Percentiles rank a stretch among this genome's conserved stretches.
Evolutionary conservation across 2,113 vertebrate genomes (phyloP).

Genomic region (Petrocephalus zakoni): DNA sequence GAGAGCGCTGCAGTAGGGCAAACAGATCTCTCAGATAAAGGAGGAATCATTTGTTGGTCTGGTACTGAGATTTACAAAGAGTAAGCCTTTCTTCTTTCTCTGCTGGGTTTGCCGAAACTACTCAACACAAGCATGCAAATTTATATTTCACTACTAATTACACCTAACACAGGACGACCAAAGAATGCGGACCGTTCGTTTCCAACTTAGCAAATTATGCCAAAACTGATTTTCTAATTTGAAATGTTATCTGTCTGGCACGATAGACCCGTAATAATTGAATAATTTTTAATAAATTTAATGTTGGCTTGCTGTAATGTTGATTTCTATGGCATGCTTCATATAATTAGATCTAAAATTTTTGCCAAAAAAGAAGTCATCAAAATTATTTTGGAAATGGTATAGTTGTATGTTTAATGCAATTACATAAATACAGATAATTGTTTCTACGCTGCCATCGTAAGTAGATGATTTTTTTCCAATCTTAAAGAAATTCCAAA

Average conservation of each 20-base stretch:
- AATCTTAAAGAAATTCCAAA: neutral
- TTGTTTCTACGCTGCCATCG: neutral
- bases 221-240: neutral
- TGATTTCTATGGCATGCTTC: neutral
- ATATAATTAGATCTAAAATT: neutral
- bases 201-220: neutral
- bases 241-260: neutral
- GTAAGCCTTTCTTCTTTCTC: neutral
- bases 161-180: neutral
- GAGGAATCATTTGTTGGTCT: neutral
- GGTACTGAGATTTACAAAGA: neutral
- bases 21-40: conserved; percentile 1
- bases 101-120: neutral
- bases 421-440: neutral
- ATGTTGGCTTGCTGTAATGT: neutral
- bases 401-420: neutral
- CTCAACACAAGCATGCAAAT: neutral
- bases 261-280: neutral
- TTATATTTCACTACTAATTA: neutral
- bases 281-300: neutral
- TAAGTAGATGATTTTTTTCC: neutral
- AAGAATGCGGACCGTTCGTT: neutral
- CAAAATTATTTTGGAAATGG: conserved; percentile 1
- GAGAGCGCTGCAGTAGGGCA: neutral
- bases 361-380: neutral